Conservation (phyloP, 2,888 invertebrate genomes). For the Rotaria sp. region DNA sequence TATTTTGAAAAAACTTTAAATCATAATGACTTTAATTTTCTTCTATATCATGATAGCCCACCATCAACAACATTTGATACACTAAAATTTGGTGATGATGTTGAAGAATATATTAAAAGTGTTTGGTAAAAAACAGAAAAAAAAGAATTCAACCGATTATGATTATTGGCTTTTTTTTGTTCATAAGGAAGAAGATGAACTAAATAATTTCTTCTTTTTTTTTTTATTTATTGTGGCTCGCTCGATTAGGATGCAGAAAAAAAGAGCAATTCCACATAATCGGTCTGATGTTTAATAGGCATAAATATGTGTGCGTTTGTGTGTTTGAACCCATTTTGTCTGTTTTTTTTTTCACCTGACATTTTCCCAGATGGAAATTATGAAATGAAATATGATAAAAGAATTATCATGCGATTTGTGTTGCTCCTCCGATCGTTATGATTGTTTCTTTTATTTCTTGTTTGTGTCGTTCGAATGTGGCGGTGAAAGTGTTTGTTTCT, state of each 20-base stretch:
- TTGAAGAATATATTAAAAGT: neutral
- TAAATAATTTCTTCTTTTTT: neutral
- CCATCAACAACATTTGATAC: neutral
- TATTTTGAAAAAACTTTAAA: neutral
- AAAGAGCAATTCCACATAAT: neutral
- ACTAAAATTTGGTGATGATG: neutral
- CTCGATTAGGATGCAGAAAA: neutral
- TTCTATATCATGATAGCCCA: constrained; percentile 1
- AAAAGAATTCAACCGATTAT: neutral
- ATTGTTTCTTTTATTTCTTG: neutral
- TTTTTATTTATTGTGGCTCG: neutral
- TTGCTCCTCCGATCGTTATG: neutral
- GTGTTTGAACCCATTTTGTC: neutral
- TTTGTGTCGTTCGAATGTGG: neutral
- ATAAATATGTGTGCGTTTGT: neutral
- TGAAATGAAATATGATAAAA: neutral
- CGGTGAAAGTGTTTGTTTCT: neutral
- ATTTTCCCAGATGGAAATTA: neutral
- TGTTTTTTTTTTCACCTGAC: neutral
- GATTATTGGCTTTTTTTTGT: neutral
- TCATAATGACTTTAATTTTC: constrained; percentile 11
- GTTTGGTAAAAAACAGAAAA: neutral
- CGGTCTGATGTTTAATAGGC: neutral
- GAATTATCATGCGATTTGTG: neutral
- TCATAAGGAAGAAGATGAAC: neutral